These are phyloP conservation scores for Mustela lutreola DNA, from an alignment of 2,113 vertebrate genomes.

Conservation along the genomic window DNA sequence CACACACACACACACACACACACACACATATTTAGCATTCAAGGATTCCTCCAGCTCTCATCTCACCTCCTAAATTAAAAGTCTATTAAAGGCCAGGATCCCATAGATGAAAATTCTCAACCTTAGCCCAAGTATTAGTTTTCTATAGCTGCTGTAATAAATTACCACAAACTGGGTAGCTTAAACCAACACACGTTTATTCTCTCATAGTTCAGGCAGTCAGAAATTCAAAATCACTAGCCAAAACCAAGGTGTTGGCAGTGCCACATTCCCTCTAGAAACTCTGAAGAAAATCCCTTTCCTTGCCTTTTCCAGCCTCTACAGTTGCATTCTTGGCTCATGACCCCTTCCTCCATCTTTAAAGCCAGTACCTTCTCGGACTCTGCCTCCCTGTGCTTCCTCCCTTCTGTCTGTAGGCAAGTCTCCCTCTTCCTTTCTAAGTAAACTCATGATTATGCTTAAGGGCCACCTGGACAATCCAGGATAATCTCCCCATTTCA, in stretches of 20 bases:
- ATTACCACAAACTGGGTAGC: neutral
- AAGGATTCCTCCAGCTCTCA: neutral
- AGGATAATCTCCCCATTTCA: neutral
- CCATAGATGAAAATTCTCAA: neutral
- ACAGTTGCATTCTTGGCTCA: neutral
- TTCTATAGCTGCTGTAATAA: neutral
- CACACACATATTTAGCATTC: too few species aligned
- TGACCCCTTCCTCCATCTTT: neutral
- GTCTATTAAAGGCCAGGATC: neutral
- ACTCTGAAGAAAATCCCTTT: neutral
- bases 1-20: too few species aligned
- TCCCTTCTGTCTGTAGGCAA: neutral
- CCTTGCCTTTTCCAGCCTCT: neutral
- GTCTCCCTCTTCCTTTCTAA: neutral
- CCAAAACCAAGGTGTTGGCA: neutral
- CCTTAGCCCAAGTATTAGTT: neutral
- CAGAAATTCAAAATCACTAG: neutral
- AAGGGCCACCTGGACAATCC: neutral
- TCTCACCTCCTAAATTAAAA: neutral
- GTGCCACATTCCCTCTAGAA: neutral
- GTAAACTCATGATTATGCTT: neutral
- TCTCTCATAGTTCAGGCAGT: neutral
- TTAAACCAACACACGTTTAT: neutral
- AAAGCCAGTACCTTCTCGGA: neutral
- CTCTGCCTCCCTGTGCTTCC: neutral